phyloP scores from a whole-genome alignment of 2,888 invertebrate genomes.

The Synanthedon vespiformis region DNA sequence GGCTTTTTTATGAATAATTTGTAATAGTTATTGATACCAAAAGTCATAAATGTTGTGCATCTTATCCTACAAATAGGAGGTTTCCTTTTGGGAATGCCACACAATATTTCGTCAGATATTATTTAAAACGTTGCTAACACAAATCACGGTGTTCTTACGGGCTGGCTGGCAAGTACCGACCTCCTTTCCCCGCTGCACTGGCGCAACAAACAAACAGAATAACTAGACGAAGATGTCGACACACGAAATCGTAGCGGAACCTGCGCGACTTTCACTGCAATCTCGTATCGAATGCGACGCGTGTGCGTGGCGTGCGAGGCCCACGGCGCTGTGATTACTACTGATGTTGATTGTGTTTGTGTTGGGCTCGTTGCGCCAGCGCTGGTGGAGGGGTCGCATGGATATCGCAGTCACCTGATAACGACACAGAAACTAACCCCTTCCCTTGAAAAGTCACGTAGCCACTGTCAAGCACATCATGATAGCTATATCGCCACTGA shows the following conservation, averaged over 20 bases:
- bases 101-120: constrained; percentile 30
- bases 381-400: constrained; percentile 26
- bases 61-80: not conserved
- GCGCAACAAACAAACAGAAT: constrained; percentile 64
- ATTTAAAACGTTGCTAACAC: constrained; percentile 28
- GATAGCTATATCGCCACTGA: no score
- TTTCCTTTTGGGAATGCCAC: constrained; percentile 30
- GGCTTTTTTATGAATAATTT: no score
- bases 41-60: not conserved
- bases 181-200: constrained; percentile 67
- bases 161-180: constrained; percentile 47
- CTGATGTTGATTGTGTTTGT: constrained; percentile 28
- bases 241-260: constrained; percentile 55
- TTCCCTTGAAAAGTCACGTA: not conserved
- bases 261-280: constrained; percentile 28
- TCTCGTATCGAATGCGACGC: constrained; percentile 18
- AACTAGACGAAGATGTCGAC: constrained; percentile 62
- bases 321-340: constrained; percentile 49
- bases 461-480: no score
- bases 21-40: no score
- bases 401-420: constrained; percentile 36
- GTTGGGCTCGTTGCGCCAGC: constrained; percentile 13
- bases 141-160: constrained; percentile 46
- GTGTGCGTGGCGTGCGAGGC: constrained; percentile 51
- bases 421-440: constrained; percentile 38